Evolutionary conservation across 92 coral and sea anemone genomes (phyloP).

Genomic region (Siderastrea siderea): DNA sequence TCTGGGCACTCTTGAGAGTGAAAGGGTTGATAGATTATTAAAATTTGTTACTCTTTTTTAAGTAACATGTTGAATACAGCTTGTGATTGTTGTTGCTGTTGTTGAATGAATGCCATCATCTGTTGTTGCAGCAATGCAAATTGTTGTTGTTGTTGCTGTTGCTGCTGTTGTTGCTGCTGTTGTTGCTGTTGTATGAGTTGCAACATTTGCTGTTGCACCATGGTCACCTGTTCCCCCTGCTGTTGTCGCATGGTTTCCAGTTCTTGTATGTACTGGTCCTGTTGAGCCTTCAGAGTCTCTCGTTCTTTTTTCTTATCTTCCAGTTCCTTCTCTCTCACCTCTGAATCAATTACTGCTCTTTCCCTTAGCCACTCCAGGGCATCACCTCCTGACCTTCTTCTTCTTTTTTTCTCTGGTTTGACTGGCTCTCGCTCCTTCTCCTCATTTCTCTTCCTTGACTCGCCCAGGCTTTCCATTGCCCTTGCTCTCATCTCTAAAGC

Average conservation of each 20-base stretch:
- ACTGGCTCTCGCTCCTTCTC: too few relatives aligned
- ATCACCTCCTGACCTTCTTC: background rate
- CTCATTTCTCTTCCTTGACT: background rate
- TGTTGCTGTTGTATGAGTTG: slow-evolving; percentile 18
- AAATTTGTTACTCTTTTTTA: too few relatives aligned
- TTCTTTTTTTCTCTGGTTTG: background rate
- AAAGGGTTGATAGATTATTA: too few relatives aligned
- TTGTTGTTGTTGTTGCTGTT: slow-evolving; percentile 30
- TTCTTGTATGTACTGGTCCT: background rate
- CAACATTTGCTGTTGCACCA: background rate
- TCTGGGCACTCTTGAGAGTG: too few relatives aligned
- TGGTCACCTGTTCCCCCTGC: background rate
- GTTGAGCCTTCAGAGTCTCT: too few relatives aligned
- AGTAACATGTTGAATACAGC: background rate
- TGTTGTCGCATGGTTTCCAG: background rate
- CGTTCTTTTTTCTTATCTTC: background rate
- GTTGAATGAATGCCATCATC: slow-evolving; percentile 1
- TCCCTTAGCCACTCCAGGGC: slow-evolving; percentile 1
- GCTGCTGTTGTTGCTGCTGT: slow-evolving; percentile 40
- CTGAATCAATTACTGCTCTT: background rate
- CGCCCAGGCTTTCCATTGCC: slow-evolving; percentile 1
- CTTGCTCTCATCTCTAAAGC: slow-evolving; percentile 16
- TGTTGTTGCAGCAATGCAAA: slow-evolving; percentile 18
- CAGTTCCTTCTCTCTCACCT: background rate
- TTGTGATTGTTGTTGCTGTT: slow-evolving; percentile 26